phyloP scores from a whole-genome alignment of 2,888 invertebrate genomes.

The Galerucella calmariensis region DNA sequence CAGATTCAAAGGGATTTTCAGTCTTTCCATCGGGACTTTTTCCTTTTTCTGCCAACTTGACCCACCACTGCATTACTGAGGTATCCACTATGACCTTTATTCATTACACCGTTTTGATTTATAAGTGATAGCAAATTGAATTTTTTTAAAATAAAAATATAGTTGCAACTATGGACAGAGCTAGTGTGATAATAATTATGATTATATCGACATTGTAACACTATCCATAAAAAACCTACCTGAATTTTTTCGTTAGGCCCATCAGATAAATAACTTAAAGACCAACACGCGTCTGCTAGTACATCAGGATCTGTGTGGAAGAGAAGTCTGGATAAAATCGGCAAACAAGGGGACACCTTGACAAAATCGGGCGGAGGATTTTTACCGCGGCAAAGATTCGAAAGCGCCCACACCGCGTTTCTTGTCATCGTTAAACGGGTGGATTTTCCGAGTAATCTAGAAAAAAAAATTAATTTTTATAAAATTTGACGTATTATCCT shows the following conservation, averaged over 20 bases:
- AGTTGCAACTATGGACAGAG: too few species aligned
- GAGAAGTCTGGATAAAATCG: constrained; percentile 86
- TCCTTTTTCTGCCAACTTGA: too few species aligned
- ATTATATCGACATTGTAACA: neutral
- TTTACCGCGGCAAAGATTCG: constrained; percentile 97
- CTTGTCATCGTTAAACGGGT: constrained; percentile 88
- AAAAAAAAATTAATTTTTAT: constrained; percentile 14
- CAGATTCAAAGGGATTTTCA: too few species aligned
- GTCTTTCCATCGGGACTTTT: too few species aligned
- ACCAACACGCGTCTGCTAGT: constrained; percentile 96
- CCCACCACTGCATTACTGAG: too few species aligned
- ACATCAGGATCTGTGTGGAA: constrained; percentile 91
- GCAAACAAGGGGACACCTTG: constrained; percentile 83
- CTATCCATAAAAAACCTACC: constrained; percentile 43
- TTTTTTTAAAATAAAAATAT: too few species aligned
- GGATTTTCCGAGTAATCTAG: constrained; percentile 81
- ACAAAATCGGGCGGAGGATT: constrained; percentile 94
- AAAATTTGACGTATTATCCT: neutral
- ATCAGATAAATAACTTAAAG: constrained; percentile 94
- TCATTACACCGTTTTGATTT: too few species aligned
- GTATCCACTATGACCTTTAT: too few species aligned
- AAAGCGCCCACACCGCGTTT: constrained; percentile 98
- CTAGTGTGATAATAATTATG: too few species aligned
- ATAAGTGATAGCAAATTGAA: too few species aligned
- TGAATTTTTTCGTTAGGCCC: constrained; percentile 97